Evolutionary conservation across 2,113 vertebrate species (phyloP).

Genomic region (Cheirogaleus medius): DNA sequence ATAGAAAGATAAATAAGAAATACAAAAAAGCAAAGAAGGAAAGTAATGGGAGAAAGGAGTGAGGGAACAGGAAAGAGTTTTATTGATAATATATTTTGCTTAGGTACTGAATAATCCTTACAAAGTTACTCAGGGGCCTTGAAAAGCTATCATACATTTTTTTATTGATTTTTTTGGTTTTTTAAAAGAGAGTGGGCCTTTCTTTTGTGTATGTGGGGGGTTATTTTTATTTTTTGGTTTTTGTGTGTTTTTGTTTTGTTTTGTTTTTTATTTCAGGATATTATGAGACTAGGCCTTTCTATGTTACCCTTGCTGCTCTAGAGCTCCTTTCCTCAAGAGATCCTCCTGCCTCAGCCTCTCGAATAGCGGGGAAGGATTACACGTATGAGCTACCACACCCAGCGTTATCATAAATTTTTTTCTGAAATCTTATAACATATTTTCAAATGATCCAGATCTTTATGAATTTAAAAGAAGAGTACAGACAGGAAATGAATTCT

Average conservation of each 20-base stretch:
- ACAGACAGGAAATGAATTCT: neutral
- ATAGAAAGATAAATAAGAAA: neutral
- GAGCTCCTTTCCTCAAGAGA: too few species aligned
- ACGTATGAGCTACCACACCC: too few species aligned
- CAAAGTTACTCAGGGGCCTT: neutral
- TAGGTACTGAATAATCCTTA: neutral
- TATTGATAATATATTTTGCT: neutral
- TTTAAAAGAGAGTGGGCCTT: too few species aligned
- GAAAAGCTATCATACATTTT: neutral
- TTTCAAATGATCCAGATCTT: neutral
- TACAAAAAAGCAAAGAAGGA: neutral
- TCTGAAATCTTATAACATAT: neutral
- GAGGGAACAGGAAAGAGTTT: neutral
- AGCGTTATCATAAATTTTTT: neutral
- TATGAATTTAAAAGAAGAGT: neutral
- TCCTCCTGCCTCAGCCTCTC: too few species aligned
- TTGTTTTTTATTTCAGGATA: too few species aligned
- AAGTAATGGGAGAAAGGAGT: neutral
- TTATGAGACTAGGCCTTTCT: too few species aligned
- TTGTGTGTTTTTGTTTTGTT: too few species aligned
- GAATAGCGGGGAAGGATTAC: too few species aligned
- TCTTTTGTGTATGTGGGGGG: too few species aligned
- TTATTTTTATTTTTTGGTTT: too few species aligned
- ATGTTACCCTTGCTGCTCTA: too few species aligned
- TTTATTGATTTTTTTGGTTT: too few species aligned